Base-by-base conservation (phyloP, 2,797 vertebrate genomes). In the Gambelia wislizenii region DNA sequence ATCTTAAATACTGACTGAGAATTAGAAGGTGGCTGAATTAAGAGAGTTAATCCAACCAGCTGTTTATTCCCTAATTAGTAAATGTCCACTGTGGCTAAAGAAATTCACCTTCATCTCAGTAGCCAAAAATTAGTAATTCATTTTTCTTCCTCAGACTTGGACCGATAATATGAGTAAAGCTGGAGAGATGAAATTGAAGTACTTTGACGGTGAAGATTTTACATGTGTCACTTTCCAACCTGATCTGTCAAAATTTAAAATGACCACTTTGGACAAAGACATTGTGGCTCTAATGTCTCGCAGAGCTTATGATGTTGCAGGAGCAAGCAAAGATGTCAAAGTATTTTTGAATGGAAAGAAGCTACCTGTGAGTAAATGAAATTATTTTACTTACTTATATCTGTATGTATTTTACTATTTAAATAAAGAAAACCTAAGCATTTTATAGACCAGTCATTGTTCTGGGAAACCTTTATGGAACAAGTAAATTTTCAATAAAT, bases 171-270 rank as follows among this genome's bases (percentile, higher is more conserved):
- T 99, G 99, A 96, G 95, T 49, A 97, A 96, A 70, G 89, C 98
- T 3, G 97, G 97, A 9, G 98, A 99, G 22, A 72, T 97, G 75
- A 96, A 91, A 52, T 97, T 99, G 96, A 98, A 96, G 79, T 16
- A 97, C 1, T 99, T 99, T 86, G 97, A 96, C 42, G 98, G 98
- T 44, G 98, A 98, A 6, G 99, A 99, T 93, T 99, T 95, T 94
- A 99, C 99, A 0, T 99, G 98, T 92, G 98, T 99, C 96, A 98
- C 98, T 22, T 99, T 99, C 96, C 97, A 96, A 61, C 99, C 99
- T 20, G 99, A 99, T 96, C 97, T 99, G 72, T 77, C 98, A 56
- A 99, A 99, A 93, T 99, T 99, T 96, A 99, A 99, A 96, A 99
- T 99, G 99, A 97, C 95, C 87, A 91, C 81, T 87, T 96, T 99